These are phyloP conservation scores for Encarsia formosa DNA, from an alignment of 2,888 invertebrate genomes.

Conservation along the genomic window DNA sequence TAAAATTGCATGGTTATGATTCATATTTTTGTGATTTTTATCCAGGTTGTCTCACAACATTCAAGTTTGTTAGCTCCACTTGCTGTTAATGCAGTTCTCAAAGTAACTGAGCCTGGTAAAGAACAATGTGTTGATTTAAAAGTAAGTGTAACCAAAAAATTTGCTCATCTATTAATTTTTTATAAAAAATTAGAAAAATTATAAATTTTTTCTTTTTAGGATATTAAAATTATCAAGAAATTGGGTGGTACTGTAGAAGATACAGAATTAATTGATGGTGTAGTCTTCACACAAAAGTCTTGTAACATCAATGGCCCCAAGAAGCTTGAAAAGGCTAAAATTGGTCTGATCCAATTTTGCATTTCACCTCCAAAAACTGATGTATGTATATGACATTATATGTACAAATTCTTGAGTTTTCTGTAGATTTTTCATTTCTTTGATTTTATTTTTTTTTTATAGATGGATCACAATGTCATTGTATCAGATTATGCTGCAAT, in stretches of 20 bases:
- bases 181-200: not conserved
- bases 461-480: conserved; percentile 94
- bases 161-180: conserved; percentile 3
- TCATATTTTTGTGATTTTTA: too few species aligned
- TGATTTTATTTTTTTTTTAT: conserved; percentile 28
- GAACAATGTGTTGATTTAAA: conserved; percentile 82
- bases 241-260: conserved; percentile 97
- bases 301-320: conserved; percentile 89
- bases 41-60: conserved; percentile 91
- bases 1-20: too few species aligned
- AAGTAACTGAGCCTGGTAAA: conserved; percentile 70
- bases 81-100: conserved; percentile 94
- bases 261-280: conserved; percentile 91
- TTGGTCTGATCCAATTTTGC: conserved; percentile 98
- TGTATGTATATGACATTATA: conserved; percentile 54
- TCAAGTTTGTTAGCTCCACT: conserved; percentile 92
- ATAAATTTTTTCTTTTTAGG: conserved; percentile 47
- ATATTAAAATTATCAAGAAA: conserved; percentile 95
- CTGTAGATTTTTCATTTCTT: not conserved
- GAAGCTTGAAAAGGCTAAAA: conserved; percentile 94
- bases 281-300: conserved; percentile 87
- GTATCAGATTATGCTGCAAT: conserved; percentile 99
- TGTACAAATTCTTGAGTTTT: not conserved
- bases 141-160: conserved; percentile 36
- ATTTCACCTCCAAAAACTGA: conserved; percentile 99